phyloP scores from a whole-genome alignment of 2,797 vertebrate species.

The Merluccius polli region DNA sequence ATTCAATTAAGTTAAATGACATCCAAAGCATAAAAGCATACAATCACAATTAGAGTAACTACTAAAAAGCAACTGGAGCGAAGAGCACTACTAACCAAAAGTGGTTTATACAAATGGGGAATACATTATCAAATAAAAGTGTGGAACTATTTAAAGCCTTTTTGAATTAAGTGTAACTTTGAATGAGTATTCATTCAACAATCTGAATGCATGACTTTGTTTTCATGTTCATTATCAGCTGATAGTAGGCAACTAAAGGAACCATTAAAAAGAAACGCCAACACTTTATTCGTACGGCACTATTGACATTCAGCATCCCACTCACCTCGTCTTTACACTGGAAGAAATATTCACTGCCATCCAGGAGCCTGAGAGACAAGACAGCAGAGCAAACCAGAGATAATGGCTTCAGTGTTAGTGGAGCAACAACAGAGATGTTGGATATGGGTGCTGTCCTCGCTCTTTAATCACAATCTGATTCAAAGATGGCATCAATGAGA shows the following conservation, averaged over 20 bases:
- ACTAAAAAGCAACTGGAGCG: neutral
- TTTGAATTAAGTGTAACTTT: too few species aligned
- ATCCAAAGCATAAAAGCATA: neutral
- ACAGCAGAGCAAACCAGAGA: neutral
- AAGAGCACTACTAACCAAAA: neutral
- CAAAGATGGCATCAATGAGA: too few species aligned
- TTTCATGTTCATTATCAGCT: too few species aligned
- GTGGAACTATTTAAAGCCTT: too few species aligned
- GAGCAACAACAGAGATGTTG: neutral
- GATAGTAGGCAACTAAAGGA: neutral
- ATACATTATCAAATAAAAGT: neutral
- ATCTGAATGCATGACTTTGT: too few species aligned
- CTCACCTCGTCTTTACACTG: constrained; percentile 98
- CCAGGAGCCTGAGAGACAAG: constrained; percentile 76
- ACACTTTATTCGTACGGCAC: neutral
- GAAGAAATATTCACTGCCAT: constrained; percentile 93
- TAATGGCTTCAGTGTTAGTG: neutral
- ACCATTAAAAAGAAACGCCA: neutral
- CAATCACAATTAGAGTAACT: neutral
- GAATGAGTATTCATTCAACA: too few species aligned
- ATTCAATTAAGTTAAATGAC: too few species aligned
- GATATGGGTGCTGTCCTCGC: neutral
- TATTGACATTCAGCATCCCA: neutral
- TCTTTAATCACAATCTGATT: neutral
- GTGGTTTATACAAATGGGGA: neutral